Evolutionary conservation across 2,888 invertebrate genomes (phyloP), one percentile per base, ranked within the genome.

Genomic region (Neria commutata): DNA sequence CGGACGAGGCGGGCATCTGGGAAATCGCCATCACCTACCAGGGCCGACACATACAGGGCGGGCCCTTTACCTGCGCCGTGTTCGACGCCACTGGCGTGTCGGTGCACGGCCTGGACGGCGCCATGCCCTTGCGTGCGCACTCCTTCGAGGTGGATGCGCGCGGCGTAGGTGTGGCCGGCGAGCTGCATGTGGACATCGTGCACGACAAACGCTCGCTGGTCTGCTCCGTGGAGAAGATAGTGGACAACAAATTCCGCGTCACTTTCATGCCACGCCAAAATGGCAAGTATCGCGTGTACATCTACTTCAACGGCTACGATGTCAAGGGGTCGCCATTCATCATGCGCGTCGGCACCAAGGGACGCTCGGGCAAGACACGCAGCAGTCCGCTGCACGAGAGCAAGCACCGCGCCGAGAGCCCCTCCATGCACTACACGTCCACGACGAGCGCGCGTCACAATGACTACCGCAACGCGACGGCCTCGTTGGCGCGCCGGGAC

Each of bases 1-100:
- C 98, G 0, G 94, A 95, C 71, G 98, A 98, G 84, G 92, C 95
- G 37, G 98, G 98, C 58, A 94, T 95, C 74, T 98, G 98, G 98
- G 90, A 92, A 71, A 96, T 99, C 57, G 94, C 94, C 65, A 96
- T 98, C 65, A 90, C 93, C 29, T 98, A 98, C 81, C 95, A 97
- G 77, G 95, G 95, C 29, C 91, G 95, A 72, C 95, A 98, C 79
- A 97, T 99, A 70, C 89, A 90, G 80, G 98, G 98, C 57, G 96
- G 96, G 17, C 99, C 99, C 1, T 98, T 97, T 81, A 92, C 93
- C 0, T 96, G 98, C 78, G 91, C 95, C 72, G 96, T 97, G 0
- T 98, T 94, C 75, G 96, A 98, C 82, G 94, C 97, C 0, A 90
- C 93, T 42, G 93, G 94, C 21, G 92, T 97, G 10, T 89, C 91